These are phyloP conservation scores for Nesidiocoris tenuis DNA, from an alignment of 2,888 invertebrate genomes.

Conservation along the genomic window DNA sequence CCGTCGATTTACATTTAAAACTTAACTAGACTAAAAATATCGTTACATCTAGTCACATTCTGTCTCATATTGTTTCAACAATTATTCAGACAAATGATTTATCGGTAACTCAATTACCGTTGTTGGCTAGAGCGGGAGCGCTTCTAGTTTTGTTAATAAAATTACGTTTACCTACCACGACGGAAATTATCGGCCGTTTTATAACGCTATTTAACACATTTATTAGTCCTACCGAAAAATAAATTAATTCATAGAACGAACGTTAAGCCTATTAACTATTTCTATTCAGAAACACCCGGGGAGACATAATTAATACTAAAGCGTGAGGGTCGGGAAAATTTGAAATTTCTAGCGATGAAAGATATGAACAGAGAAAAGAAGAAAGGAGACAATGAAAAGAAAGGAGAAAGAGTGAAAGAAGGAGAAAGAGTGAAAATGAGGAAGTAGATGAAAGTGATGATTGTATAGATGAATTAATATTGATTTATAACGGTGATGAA, in stretches of 20 bases:
- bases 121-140: constrained; percentile 30
- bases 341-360: too few species aligned
- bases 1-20: too few species aligned
- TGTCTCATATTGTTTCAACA: constrained; percentile 23
- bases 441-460: too few species aligned
- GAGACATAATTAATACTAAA: not conserved
- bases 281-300: not conserved
- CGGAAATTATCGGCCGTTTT: not conserved
- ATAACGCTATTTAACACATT: not conserved
- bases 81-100: constrained; percentile 37
- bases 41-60: constrained; percentile 13
- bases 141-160: constrained; percentile 18
- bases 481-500: too few species aligned
- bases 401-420: too few species aligned
- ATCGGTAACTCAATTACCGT: constrained; percentile 42
- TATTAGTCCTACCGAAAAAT: not conserved
- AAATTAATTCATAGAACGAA: not conserved
- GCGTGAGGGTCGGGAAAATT: too few species aligned
- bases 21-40: not conserved
- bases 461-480: too few species aligned
- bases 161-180: not conserved
- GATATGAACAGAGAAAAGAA: too few species aligned
- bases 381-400: too few species aligned
- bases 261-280: too few species aligned
- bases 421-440: too few species aligned